A percentile compares a stretch with the other conserved stretches of the same genome.
Conservation (phyloP, 1,140 invertebrate species). For the Melanaphis sacchari region DNA sequence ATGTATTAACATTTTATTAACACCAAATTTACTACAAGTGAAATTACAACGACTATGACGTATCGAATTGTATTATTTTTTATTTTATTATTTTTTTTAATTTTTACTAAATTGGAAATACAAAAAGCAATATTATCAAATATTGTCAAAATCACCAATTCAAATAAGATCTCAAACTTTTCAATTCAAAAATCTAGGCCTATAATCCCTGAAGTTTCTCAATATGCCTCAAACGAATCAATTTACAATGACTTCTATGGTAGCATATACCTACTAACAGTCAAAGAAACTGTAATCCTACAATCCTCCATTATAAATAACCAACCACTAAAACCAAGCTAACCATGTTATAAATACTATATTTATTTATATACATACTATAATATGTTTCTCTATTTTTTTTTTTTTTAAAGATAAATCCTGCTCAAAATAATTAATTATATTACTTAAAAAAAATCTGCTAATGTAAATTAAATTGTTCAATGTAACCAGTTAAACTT, state of each 20-base stretch:
- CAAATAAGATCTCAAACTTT: neutral
- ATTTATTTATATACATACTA: neutral
- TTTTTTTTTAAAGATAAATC: neutral
- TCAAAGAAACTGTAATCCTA: neutral
- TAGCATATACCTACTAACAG: neutral
- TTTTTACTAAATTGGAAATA: neutral
- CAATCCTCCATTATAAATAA: neutral
- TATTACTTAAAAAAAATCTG: neutral
- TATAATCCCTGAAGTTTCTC: neutral
- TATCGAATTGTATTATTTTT: neutral
- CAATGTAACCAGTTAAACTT: neutral
- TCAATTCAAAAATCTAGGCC: neutral
- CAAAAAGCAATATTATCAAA: neutral
- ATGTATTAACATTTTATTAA: neutral
- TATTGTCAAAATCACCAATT: neutral
- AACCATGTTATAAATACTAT: neutral
- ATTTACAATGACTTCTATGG: neutral
- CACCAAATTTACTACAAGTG: neutral
- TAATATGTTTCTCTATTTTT: neutral
- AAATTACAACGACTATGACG: neutral
- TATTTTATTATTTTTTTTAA: neutral
- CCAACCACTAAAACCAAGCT: neutral
- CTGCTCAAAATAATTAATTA: neutral
- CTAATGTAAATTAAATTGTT: neutral
- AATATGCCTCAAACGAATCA: neutral